Base-by-base conservation (phyloP, 1,140 invertebrate genomes). In the Spodoptera litura region DNA sequence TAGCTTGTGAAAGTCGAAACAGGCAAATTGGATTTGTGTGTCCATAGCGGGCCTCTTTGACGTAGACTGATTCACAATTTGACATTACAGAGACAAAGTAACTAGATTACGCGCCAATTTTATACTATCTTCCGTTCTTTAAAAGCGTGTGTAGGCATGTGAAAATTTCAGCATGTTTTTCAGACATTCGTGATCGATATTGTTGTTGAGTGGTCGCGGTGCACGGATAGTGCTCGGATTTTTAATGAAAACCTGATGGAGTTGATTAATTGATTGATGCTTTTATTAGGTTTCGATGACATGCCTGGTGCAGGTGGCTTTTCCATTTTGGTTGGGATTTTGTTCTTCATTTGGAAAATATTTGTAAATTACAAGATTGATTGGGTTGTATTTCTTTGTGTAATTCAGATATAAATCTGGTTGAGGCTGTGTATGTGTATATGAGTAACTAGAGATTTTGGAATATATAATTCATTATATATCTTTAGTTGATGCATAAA, bases 1-100 rank as follows among this genome's bases (percentile, higher is more conserved):
- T 88, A 90, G 83, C 83, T 85, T 80, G 81, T 85, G 87, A 88
- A 91, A 92, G 89, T 92, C 87, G 89, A 88, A 91, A 91, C 87
- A 89, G 81, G 82, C 88, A 89, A 93, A 92, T 93, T 93, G 87
- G 88, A 91, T 93, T 93, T 88, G 79, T 81, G 81, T 84, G 83
- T 86, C 84, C 83, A 87, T 81, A 80, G 58, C 51, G 78, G 15
- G 78, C 78, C 79, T 88, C 88, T 91, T 91, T 91, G 91, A 91
- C 87, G 85, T 83, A 61, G 59, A 25, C 35, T 73, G 77, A 78
- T 73, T 91, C 85, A 89, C 84, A 89, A 87, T 88, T 87, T 86
- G 82, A 88, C 86, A 90, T 91, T 89, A 91, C 83, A 79, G 70
- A 78, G 81, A 85, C 87, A 80, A 44, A 64, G 85, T 92, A 91